Percentiles rank a stretch among this genome's conserved stretches.
phyloP scores from a whole-genome alignment of 2,888 invertebrate species.

The Taphrorychus bicolor region DNA sequence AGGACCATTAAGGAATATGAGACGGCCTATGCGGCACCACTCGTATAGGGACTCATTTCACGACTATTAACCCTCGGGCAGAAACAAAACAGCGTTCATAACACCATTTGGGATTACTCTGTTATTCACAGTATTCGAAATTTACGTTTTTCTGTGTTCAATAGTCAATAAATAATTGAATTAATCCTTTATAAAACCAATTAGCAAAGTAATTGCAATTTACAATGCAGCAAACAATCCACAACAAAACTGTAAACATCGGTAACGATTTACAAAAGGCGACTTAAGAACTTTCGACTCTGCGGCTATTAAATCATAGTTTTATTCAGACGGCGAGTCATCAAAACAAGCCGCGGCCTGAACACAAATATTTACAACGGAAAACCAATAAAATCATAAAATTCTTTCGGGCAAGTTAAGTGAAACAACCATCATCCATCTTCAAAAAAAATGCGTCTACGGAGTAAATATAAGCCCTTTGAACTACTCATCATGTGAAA shows the following conservation, averaged over 20 bases:
- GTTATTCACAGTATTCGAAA: too few relatives aligned
- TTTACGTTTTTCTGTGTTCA: too few relatives aligned
- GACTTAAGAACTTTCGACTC: background rate
- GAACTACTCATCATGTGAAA: background rate
- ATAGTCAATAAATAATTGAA: too few relatives aligned
- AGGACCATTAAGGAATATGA: too few relatives aligned
- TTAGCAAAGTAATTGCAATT: background rate
- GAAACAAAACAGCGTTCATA: too few relatives aligned
- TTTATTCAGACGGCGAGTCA: background rate
- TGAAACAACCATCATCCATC: background rate
- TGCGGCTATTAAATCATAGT: background rate
- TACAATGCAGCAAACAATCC: background rate
- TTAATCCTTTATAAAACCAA: too few relatives aligned
- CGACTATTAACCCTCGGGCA: too few relatives aligned
- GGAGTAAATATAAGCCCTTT: background rate
- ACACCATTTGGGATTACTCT: too few relatives aligned
- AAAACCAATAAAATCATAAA: background rate
- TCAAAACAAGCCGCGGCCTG: background rate
- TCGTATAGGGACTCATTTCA: too few relatives aligned
- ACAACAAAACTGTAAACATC: background rate
- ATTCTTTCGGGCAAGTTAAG: too few relatives aligned
- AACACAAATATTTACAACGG: background rate
- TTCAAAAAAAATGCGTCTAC: background rate
- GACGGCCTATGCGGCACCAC: too few relatives aligned
- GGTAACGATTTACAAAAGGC: background rate